Evolutionary conservation across 2,888 invertebrate genomes (phyloP), one percentile per base, ranked within the genome.

Genomic region (Phalangium opilio): DNA sequence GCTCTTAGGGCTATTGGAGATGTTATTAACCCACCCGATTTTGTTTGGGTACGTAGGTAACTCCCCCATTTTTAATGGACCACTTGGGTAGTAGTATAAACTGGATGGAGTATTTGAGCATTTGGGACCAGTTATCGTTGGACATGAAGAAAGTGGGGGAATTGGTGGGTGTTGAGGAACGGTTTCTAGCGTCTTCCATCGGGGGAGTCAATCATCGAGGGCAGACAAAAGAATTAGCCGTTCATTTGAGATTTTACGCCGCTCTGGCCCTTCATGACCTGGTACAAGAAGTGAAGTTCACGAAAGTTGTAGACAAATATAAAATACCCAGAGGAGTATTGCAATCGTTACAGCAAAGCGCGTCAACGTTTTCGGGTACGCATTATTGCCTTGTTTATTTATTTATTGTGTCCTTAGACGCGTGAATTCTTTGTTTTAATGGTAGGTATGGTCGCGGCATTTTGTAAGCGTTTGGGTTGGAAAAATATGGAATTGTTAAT

Each of bases 401-500:
- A n/a, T n/a, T n/a, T n/a, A n/a, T n/a, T n/a, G n/a, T n/a, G n/a
- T n/a, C n/a, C n/a, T n/a, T n/a, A n/a, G n/a, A n/a, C 27, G 27
- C 27, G 27, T 27, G 4, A 27, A 27, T 27, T 27, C 27, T 8
- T 27, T 27, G 27, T 4, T 27, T 27, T 27, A 27, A 27, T 27
- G 5, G 27, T 95, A 47, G 93, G 91, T 47, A 95, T 95, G 83
- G 85, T 96, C 1, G 89, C 91, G 3, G 79, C 85, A n/a, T 96
- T 98, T 69, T 90, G 93, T 66, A 77, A 76, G 53, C 81, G 89
- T 45, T 70, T 98, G 11, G 87, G 91, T 19, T 98, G 96, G 95
- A 76, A 76, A 55, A 85, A 82, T 63, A 73, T 98, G 61, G 84
- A 91, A 64, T 70, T 89, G 54, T 71, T 98, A 36, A 75, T 98